These are phyloP conservation scores for Heliconius ethilla DNA, from an alignment of 2,888 invertebrate species.

Conservation along the genomic window DNA sequence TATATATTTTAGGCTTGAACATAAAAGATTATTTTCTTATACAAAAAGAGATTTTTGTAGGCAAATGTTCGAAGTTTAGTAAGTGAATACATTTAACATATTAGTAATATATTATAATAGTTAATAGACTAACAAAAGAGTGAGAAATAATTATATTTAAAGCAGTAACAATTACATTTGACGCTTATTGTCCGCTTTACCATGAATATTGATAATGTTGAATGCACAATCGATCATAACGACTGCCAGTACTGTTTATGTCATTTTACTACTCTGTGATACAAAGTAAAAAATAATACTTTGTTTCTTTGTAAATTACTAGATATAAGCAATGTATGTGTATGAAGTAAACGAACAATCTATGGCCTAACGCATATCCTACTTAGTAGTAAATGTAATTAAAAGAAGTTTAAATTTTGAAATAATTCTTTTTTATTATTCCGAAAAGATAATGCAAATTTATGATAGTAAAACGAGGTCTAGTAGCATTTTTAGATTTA, in stretches of 20 bases:
- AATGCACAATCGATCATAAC: conserved; percentile 21
- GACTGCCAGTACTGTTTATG: not conserved
- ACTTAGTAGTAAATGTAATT: too few relatives aligned
- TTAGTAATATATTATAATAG: not conserved
- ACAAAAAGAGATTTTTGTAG: not conserved
- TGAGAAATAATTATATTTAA: not conserved
- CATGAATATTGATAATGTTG: not conserved
- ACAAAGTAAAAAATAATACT: not conserved
- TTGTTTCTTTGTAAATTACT: not conserved
- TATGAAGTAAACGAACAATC: too few relatives aligned
- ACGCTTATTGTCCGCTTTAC: not conserved
- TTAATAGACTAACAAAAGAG: not conserved
- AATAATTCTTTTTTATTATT: too few relatives aligned
- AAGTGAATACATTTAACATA: not conserved
- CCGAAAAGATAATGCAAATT: too few relatives aligned
- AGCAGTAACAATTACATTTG: not conserved
- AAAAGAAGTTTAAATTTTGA: too few relatives aligned
- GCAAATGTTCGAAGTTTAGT: not conserved
- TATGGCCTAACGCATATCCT: too few relatives aligned
- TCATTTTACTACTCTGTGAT: not conserved
- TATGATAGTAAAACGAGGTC: too few relatives aligned
- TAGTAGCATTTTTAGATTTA: too few relatives aligned
- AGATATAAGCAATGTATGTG: not conserved
- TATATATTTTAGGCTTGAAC: not conserved
- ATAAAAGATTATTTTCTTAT: not conserved